Evolutionary conservation across 2,888 invertebrate genomes (phyloP).

Genomic region (Taenaris catops): DNA sequence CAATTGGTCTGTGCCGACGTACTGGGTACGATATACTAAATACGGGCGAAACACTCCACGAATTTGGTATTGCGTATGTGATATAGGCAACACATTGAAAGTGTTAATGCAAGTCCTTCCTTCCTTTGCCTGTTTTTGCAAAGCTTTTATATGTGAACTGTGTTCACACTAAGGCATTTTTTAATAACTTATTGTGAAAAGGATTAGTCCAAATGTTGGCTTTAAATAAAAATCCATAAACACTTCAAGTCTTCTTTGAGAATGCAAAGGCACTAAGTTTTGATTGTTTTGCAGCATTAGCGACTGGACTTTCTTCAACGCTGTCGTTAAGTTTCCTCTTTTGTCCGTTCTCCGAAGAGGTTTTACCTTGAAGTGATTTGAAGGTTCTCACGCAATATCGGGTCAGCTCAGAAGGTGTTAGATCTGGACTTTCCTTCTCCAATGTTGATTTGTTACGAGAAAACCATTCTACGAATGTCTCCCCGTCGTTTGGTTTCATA

Average conservation of each 20-base stretch:
- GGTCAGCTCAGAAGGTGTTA: slow-evolving; percentile 74
- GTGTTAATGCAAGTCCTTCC: no score
- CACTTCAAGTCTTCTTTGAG: slow-evolving; percentile 41
- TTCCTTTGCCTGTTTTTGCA: no score
- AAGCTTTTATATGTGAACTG: no score
- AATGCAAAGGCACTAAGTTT: slow-evolving; percentile 72
- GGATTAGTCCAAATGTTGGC: no score
- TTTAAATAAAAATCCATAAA: no score
- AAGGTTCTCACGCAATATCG: slow-evolving; percentile 75
- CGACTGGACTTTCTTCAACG: slow-evolving; percentile 36
- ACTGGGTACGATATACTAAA: no score
- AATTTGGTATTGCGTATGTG: no score
- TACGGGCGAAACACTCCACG: no score
- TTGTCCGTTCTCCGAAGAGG: slow-evolving; percentile 33
- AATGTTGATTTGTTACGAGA: slow-evolving; percentile 75
- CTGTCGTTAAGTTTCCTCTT: slow-evolving; percentile 61
- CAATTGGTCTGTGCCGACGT: no score
- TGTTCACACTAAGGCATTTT: no score
- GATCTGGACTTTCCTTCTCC: slow-evolving; percentile 76
- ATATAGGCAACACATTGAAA: no score
- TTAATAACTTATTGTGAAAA: no score
- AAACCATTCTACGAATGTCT: slow-evolving; percentile 82
- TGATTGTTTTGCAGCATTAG: slow-evolving; percentile 62
- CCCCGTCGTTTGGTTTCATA: slow-evolving; percentile 51
- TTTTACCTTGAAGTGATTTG: slow-evolving; percentile 54